Evolutionary conservation across 2,888 invertebrate species (phyloP).

Genomic region (Hypselothyrea guttata): DNA sequence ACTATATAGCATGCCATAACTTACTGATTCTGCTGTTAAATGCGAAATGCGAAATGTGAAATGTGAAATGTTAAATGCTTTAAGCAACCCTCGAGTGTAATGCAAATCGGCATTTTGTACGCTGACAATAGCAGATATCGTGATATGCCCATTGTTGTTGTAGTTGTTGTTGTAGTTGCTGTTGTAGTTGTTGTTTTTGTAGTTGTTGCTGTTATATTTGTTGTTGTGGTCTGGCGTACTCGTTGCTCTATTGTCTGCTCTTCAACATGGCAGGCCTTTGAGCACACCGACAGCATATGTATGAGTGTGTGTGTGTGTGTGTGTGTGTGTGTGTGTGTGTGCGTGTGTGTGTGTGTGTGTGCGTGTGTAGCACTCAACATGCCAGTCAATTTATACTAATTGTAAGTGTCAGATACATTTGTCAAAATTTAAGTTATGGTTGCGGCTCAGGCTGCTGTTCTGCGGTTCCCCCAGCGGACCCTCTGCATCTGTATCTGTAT

Average conservation of each 20-base stretch:
- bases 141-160: conserved; percentile 67
- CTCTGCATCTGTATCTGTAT: too few species aligned
- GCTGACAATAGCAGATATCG: conserved; percentile 75
- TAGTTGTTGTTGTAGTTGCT: conserved; percentile 34
- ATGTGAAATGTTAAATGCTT: conserved; percentile 36
- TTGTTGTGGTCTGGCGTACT: conserved; percentile 56
- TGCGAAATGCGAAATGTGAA: too few species aligned
- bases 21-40: too few species aligned
- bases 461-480: conserved; percentile 56
- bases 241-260: conserved; percentile 66
- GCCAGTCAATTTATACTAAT: conserved; percentile 78
- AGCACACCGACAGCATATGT: conserved; percentile 11
- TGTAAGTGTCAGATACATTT: conserved; percentile 77
- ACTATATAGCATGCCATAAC: too few species aligned
- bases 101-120: conserved; percentile 77
- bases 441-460: conserved; percentile 57
- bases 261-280: conserved; percentile 40
- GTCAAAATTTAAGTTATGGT: conserved; percentile 77
- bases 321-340: conserved; percentile 15
- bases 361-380: conserved; percentile 76
- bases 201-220: conserved; percentile 16
- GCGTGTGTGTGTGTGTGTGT: conserved; percentile 31
- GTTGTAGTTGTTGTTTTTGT: conserved; percentile 16
- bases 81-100: conserved; percentile 57
- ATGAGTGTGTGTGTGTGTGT: conserved; percentile 8